Base-by-base conservation (phyloP, 2,888 invertebrate species). In the Hartigia nigra region DNA sequence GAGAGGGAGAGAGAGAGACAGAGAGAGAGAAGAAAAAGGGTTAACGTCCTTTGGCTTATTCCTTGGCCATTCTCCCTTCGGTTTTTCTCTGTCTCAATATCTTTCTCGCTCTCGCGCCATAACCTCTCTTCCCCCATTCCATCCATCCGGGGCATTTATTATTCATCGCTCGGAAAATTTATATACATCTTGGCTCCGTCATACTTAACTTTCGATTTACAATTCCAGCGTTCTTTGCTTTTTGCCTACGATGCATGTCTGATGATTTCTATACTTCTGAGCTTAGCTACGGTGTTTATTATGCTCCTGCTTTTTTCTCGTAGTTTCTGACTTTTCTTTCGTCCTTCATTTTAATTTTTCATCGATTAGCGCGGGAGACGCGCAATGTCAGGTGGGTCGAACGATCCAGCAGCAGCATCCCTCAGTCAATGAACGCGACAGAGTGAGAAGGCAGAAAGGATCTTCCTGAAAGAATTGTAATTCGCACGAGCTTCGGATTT, bases 1-100 rank as follows among this genome's bases (percentile, higher is more conserved):
- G 31, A 72, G 74, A 76, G 75, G 36, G 74, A 77, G 76, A 72
- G 77, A 77, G 78, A 72, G 82, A 81, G 79, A 81, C 82, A 81
- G 83, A 83, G 81, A 79, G 83, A 76, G 79, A 77, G 79, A 82
- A 12, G 85, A 87, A 86, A 88, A 87, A 88, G 86, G 88, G 88
- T 88, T 87, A 88, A 88, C 87, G 88, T 88, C 88, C 88, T 88
- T 88, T 88, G 85, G 84, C 84, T 86, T 86, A 81, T 81, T 86
- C 84, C 85, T 86, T 86, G 82, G 83, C 79, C 75, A 79, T 83
- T 80, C 79, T 80, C 75, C 72, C 76, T 77, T 76, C 76, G 39
- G 31, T 75, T 23, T 75, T 23, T 37, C 37, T 32, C 75, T 37
- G 1, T n/a, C n/a, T 75, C 37, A 9, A 36, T 35, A 23, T 34